Evolutionary conservation across 1,140 invertebrate species (phyloP).

Genomic region (Thaumatotibia leucotreta): DNA sequence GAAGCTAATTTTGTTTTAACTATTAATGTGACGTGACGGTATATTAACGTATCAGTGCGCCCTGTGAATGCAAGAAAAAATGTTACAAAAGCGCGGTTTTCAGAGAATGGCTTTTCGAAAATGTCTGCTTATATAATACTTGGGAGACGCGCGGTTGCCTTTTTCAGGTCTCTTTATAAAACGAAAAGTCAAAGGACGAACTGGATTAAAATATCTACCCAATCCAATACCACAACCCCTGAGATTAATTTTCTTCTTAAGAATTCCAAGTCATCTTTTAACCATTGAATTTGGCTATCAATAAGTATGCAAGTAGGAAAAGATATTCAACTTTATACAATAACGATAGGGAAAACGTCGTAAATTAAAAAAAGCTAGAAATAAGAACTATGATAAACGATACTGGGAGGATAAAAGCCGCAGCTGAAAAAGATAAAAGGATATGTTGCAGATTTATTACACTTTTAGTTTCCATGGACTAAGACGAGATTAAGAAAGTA

Average conservation of each 20-base stretch:
- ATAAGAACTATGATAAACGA: background rate
- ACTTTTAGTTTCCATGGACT: background rate
- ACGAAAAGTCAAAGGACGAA: slow-evolving; percentile 19
- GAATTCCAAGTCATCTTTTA: slow-evolving; percentile 2
- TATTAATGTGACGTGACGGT: background rate
- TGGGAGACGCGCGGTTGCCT: background rate
- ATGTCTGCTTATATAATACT: slow-evolving; percentile 16
- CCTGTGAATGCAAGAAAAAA: slow-evolving; percentile 10
- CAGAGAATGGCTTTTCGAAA: slow-evolving; percentile 19
- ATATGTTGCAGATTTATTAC: slow-evolving; percentile 6
- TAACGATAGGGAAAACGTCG: background rate
- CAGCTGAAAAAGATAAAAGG: slow-evolving; percentile 6
- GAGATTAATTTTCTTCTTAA: slow-evolving; percentile 25
- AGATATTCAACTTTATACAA: background rate
- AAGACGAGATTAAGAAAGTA: slow-evolving; percentile 5
- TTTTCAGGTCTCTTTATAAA: slow-evolving; percentile 18
- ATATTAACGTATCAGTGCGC: background rate
- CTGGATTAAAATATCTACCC: slow-evolving; percentile 17
- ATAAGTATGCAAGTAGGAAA: background rate
- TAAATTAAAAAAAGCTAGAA: background rate
- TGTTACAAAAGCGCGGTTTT: slow-evolving; percentile 20
- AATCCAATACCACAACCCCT: slow-evolving; percentile 9
- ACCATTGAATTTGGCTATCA: background rate
- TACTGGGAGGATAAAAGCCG: background rate
- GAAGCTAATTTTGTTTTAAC: too few species aligned